A percentile compares a stretch with the other conserved stretches of the same genome.
Conservation (phyloP, 2,888 invertebrate genomes). For the Acronicta alni region DNA sequence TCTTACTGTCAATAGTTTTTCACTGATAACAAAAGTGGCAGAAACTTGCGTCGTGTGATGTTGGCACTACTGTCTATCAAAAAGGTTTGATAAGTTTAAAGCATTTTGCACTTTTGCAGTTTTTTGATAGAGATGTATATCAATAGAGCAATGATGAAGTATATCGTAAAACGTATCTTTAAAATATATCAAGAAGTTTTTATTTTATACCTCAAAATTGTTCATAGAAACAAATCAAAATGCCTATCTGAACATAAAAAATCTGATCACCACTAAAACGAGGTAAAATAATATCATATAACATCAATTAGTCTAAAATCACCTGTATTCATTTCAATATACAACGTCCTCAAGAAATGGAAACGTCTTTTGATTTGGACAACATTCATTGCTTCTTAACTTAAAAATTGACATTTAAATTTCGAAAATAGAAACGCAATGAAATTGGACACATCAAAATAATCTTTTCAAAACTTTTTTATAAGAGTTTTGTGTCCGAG, state of each 20-base stretch:
- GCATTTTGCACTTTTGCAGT: too few relatives aligned
- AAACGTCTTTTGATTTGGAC: not conserved
- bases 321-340: conserved; percentile 9
- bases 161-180: too few relatives aligned
- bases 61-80: too few relatives aligned
- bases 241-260: not conserved
- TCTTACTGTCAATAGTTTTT: too few relatives aligned
- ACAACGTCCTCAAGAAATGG: not conserved
- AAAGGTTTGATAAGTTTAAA: too few relatives aligned
- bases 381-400: conserved; percentile 18
- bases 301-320: conserved; percentile 39
- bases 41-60: too few relatives aligned
- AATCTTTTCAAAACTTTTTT: conserved; percentile 8
- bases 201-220: too few relatives aligned
- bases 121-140: too few relatives aligned
- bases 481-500: conserved; percentile 16
- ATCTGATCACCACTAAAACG: conserved; percentile 8
- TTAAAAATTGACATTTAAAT: conserved; percentile 5
- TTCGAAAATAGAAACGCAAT: conserved; percentile 6
- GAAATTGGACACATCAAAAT: conserved; percentile 14
- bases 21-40: too few relatives aligned
- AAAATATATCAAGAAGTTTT: too few relatives aligned
- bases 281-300: conserved; percentile 26
- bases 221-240: conserved; percentile 7
- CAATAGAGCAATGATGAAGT: too few relatives aligned